These are phyloP conservation scores for Dicrurus megarhynchus DNA, from an alignment of 2,113 vertebrate species.

Conservation along the genomic window DNA sequence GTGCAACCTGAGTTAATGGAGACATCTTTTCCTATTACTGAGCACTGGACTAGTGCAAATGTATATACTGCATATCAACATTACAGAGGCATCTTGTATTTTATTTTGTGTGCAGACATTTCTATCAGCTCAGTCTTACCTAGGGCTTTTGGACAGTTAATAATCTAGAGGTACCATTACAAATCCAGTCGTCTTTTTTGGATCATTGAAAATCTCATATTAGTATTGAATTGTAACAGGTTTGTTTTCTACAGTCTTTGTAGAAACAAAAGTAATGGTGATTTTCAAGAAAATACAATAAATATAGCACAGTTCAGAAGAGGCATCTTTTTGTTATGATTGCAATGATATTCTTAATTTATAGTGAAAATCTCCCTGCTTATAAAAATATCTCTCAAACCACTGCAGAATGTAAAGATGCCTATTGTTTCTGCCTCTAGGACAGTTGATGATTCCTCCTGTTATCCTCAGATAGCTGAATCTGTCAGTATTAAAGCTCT, in stretches of 20 bases:
- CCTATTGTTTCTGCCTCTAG: background rate
- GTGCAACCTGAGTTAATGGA: background rate
- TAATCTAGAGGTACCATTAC: background rate
- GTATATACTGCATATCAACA: background rate
- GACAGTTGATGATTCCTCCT: background rate
- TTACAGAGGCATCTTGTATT: background rate
- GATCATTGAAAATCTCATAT: background rate
- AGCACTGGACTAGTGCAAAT: background rate
- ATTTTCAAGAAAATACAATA: background rate
- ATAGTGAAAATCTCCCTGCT: background rate
- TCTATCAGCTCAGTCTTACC: background rate
- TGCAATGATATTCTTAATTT: background rate
- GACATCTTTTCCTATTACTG: background rate
- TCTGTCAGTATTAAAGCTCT: background rate
- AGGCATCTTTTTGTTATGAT: background rate
- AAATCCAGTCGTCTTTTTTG: background rate
- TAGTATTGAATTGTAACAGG: background rate
- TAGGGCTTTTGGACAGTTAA: background rate
- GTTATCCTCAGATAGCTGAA: background rate
- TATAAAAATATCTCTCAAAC: background rate
- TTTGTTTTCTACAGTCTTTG: background rate
- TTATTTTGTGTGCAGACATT: background rate
- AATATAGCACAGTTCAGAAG: background rate
- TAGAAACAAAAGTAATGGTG: background rate
- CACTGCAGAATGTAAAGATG: background rate